phyloP scores from a whole-genome alignment of 2,888 invertebrate genomes.

The Sinelater perroti region DNA sequence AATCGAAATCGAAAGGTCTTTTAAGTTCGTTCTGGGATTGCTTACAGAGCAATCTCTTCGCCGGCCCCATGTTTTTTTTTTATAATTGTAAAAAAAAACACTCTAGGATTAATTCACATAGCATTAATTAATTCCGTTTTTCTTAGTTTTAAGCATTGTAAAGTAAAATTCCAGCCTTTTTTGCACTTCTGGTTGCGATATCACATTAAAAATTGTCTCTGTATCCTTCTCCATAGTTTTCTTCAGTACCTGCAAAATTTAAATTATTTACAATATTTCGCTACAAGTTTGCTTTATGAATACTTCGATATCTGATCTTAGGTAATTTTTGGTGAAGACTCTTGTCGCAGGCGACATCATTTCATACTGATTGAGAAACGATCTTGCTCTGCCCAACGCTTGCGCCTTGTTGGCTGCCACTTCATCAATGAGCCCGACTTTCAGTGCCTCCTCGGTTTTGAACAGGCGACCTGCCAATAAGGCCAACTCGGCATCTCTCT shows the following conservation, averaged over 20 bases:
- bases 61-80: no score
- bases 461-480: conserved; percentile 79
- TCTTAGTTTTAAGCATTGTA: conserved; percentile 71
- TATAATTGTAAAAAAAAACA: no score
- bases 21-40: no score
- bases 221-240: conserved; percentile 71
- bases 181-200: conserved; percentile 74
- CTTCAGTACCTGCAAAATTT: no score
- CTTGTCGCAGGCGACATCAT: conserved; percentile 72
- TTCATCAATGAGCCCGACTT: conserved; percentile 81
- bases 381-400: conserved; percentile 70
- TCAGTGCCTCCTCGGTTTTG: conserved; percentile 77
- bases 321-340: conserved; percentile 65
- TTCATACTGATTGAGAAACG: conserved; percentile 72
- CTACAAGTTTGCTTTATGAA: no score
- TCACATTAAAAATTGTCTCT: conserved; percentile 68
- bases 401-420: conserved; percentile 73
- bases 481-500: conserved; percentile 77
- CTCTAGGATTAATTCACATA: no score
- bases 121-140: no score
- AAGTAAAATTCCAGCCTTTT: conserved; percentile 76
- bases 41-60: no score
- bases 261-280: no score
- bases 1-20: no score
- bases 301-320: conserved; percentile 64